Evolutionary conservation across 2,113 vertebrate species (phyloP), one percentile per base, ranked within the genome.

Genomic region (Eurypyga helias): DNA sequence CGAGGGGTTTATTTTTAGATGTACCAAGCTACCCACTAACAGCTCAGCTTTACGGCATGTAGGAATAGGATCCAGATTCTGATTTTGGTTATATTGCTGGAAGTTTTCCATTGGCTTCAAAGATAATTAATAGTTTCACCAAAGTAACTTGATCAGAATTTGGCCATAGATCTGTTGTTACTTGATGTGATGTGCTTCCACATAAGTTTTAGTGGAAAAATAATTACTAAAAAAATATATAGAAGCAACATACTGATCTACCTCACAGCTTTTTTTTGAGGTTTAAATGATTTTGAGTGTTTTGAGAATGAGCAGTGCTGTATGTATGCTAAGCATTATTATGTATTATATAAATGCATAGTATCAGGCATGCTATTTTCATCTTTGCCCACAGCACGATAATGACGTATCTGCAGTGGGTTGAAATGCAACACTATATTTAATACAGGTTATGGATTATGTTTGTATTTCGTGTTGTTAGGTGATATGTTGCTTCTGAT

Each of bases 391-490:
- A 41, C 71, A 83, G 82, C 87, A 64, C 2, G 4, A 16, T 86
- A 70, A 14, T 78, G 87, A 73, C 3, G 1, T 93, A 36, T 54
- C 82, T 90, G 60, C 72, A 81, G 62, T 38, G 72, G 79, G 79
- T 83, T 90, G 76, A 89, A 95, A 62, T 19, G 33, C n/a, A 87
- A 83, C 23, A 16, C 80, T 88, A 16, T 87, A 55, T 90, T 90
- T 88, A 80, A 88, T 73, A 92, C 80, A 90, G 64, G 71, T 90
- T 95, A 80, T 94, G 79, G 79, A 93, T 93, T 94, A 76, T 86
- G 36, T 91, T 87, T 82, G 54, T 83, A 34, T 95, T 94, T 90
- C 54, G 9, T 38, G 31, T 88, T 77, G 83, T 93, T 89, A 84
- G 38, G 69, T 87, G 77, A 67, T 87, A 19, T 26, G 17, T 51